Evolutionary conservation across 2,113 vertebrate species (phyloP).

Genomic region (Sebastes schlegelii): DNA sequence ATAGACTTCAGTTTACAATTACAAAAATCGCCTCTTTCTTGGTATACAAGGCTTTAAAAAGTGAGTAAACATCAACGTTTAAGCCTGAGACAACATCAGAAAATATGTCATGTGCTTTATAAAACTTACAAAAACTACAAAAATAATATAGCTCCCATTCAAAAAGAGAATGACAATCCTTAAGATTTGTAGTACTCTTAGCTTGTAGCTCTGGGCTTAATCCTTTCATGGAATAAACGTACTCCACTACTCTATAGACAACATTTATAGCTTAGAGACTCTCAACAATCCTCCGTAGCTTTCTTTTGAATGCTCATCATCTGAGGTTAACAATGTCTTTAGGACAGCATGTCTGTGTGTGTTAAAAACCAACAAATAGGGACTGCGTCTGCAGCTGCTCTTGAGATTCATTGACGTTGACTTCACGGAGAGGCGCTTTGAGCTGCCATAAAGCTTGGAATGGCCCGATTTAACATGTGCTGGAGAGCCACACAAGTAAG

Average conservation of each 20-base stretch:
- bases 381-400: conserved; percentile 58
- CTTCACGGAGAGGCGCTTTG: conserved; percentile 45
- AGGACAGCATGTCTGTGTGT: conserved; percentile 41
- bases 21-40: conserved; percentile 57
- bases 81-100: conserved; percentile 77
- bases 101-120: conserved; percentile 65
- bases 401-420: conserved; percentile 67
- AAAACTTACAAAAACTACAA: conserved; percentile 71
- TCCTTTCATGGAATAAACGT: conserved; percentile 57
- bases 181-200: conserved; percentile 53
- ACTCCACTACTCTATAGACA: conserved; percentile 58
- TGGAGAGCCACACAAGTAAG: conserved; percentile 60
- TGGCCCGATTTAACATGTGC: conserved; percentile 47
- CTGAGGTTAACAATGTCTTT: conserved; percentile 55
- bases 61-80: conserved; percentile 69
- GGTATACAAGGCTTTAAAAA: conserved; percentile 55
- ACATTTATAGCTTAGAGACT: conserved; percentile 59
- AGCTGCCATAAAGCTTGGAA: conserved; percentile 75
- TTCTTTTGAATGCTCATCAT: conserved; percentile 50
- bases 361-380: conserved; percentile 47
- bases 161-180: conserved; percentile 68
- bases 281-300: conserved; percentile 49
- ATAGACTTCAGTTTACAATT: conserved; percentile 50
- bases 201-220: conserved; percentile 59
- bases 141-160: conserved; percentile 69